Evolutionary conservation across 2,888 invertebrate species (phyloP).

Genomic region (Eretmocerus hayati): DNA sequence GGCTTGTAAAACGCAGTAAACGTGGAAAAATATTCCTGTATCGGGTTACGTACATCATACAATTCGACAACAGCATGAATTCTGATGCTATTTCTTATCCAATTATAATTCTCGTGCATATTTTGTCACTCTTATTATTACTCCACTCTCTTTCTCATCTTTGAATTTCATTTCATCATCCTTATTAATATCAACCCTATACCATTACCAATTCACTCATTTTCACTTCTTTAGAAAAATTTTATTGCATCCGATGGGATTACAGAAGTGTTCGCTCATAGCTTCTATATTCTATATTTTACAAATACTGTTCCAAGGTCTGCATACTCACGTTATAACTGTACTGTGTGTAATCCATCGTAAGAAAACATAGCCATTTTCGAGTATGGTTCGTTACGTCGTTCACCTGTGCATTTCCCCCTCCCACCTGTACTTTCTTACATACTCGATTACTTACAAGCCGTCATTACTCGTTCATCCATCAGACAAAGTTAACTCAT

Average conservation of each 20-base stretch:
- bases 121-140: background rate
- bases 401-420: constrained; percentile 2
- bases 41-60: constrained; percentile 9
- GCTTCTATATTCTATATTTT: constrained; percentile 36
- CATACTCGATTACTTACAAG: no score
- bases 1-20: constrained; percentile 24
- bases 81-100: background rate
- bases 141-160: background rate
- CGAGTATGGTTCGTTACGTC: constrained; percentile 24
- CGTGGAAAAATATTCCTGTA: constrained; percentile 37
- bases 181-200: background rate
- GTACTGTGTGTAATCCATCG: constrained; percentile 21
- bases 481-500: no score
- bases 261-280: constrained; percentile 39
- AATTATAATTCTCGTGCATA: background rate
- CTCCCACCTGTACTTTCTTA: background rate
- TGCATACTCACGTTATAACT: constrained; percentile 47
- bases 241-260: constrained; percentile 46
- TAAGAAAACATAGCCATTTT: constrained; percentile 46
- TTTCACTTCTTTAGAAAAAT: constrained; percentile 36
- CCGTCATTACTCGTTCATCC: no score
- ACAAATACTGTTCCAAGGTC: constrained; percentile 46
- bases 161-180: background rate
- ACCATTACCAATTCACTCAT: constrained; percentile 26
- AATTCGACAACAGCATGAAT: constrained; percentile 8